Evolutionary conservation across 2,797 vertebrate genomes (phyloP), one percentile per base, ranked within the genome.

Genomic region (Trichosurus vulpecula): DNA sequence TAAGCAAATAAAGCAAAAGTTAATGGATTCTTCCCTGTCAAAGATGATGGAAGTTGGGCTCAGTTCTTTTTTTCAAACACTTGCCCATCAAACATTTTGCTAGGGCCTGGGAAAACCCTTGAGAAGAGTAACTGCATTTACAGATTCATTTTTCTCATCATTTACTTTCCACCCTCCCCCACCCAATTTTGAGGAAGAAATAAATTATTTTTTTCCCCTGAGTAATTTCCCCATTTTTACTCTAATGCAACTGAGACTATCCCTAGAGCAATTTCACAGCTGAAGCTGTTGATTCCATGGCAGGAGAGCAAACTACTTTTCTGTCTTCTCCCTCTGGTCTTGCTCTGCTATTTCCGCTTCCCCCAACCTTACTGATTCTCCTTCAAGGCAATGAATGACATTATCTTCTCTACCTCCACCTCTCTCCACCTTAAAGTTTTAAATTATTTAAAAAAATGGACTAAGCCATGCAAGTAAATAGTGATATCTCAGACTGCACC

Each of bases 141-240:
- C n/a, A 4, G 74, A 87, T 87, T 87, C 74, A 87, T 87, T 87
- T 87, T 41, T 87, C 74, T 51, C 74, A 87, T 87, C 74, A 87
- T 87, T 87, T 87, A 51, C 74, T 87, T 87, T 87, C 22, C 25
- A 87, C 41, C 13, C 87, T 51, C 41, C 25, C 41, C 74, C 41
- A 87, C 9, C 74, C 74, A 87, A n/a, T 90, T 96, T 94, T 93
- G 13, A n/a, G 54, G 94, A 58, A 90, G 16, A 56, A 54, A 58
- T 92, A 58, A 12, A 53, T 54, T 94, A 87, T 87, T 87, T 87
- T 74, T 87, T 51, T 87, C 74, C 74, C 74, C 13, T 87, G 74
- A 51, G 74, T 51, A 87, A 87, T 91, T 52, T 92, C 8, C 31
- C 41, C 54, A 90, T 92, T 95, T 94, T 92, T 56, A 35, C 54